Base-by-base conservation (phyloP, 2,113 vertebrate species). In the Xenus cinereus region DNA sequence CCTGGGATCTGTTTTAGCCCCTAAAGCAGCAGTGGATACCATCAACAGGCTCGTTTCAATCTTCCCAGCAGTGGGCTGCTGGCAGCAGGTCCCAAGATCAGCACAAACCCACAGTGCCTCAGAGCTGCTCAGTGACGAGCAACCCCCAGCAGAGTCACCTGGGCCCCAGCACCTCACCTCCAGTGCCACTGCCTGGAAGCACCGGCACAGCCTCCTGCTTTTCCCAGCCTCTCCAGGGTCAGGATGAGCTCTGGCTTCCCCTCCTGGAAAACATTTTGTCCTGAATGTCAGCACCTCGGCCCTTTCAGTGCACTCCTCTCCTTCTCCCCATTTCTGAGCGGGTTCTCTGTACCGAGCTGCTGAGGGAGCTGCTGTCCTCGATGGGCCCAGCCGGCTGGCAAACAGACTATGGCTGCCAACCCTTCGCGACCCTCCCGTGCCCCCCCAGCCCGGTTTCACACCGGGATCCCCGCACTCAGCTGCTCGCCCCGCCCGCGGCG, bases 231-330 rank as follows among this genome's bases (percentile, higher is more conserved):
- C 39, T 10, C 30, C 10, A 27, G n/a, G 32, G 12, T 13, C 80
- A 4, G 51, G 50, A 45, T 50, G 57, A 43, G 14, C 14, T 15
- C 80, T 10, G 69, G 14, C 17, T 53, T 51, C 54, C 74, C 13
- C 37, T 43, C 68, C 64, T 5, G 19, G 28, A 26, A 51, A 33
- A 37, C 43, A 3, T 16, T 4, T 4, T 27, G 20, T 9, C 37
- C 41, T 4, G 7, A 27, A 0, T 1, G 28, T 2, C 48, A 59
- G 72, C 66, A 32, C 35, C 33, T 7, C 4, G n/a, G 4, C 37
- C 59, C 32, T 7, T 9, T 3, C 82, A 26, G 30, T 2, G 45
- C 51, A 1, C 43, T 32, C 24, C 15, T 41, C 30, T 32, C 20
- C 56, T 2, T 22, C 46, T 22, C 46, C 59, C 41, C 6, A 2